Base-by-base conservation (phyloP, 1,140 invertebrate species). In the Bradysia coprophila region DNA sequence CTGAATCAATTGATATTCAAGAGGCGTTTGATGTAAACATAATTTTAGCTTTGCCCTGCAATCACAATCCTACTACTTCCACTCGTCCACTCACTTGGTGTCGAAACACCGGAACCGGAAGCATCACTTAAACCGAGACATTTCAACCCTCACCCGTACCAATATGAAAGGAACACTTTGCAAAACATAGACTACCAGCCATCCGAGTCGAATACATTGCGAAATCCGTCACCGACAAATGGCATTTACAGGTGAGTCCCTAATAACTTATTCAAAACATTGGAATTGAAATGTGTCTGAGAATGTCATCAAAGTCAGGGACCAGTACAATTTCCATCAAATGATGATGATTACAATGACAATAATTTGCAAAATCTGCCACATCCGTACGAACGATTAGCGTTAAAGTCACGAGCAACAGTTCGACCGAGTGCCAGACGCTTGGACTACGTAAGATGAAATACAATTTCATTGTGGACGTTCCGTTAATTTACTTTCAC, bases 101-200 rank as follows among this genome's bases (percentile, higher is more conserved):
- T n/a, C n/a, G 24, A 28, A 28, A 28, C 24, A 13, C 6, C 24
- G 6, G 24, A 28, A 28, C 24, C 24, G 24, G 24, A 28, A 28
- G 24, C 24, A 28, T 28, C 24, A 28, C 24, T 28, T 28, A 28
- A 41, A 15, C 39, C 39, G 11, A n/a, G 39, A 13, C 4, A 41
- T 16, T 41, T 41, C 31, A 41, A 41, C 31, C 39, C 39, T 9
- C 39, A 41, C 31, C 39, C 39, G 31, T 41, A 28, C 19, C 39
- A 41, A 24, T n/a, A 41, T 15, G 13, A 28, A 8, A 13, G 13
- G 13, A 6, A 28, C 24, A 13, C 24, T 28, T 13, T 28, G 13
- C 24, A 28, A 28, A 6, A 28, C 13, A 28, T 28, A 8, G 24
- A 28, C 13, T 28, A 28, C 13, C 6, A 8, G 24, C 24, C 24